Evolutionary conservation across 2,888 invertebrate species (phyloP).

Genomic region (Resseliella maxima): DNA sequence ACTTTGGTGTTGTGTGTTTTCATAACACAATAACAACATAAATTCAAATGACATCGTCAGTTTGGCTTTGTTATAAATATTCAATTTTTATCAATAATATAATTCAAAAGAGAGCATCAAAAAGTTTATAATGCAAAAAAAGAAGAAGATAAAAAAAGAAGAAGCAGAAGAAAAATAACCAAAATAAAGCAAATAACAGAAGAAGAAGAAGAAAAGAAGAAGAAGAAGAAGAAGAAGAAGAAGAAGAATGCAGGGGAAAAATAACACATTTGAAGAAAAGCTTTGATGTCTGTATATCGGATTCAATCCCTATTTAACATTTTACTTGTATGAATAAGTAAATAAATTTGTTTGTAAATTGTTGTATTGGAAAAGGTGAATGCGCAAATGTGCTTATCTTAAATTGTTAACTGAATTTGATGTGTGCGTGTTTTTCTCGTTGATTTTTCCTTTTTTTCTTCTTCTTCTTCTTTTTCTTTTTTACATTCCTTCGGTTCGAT

Average conservation of each 20-base stretch:
- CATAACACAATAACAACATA: background rate
- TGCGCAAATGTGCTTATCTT: background rate
- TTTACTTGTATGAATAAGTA: slow-evolving; percentile 43
- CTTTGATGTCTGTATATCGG: background rate
- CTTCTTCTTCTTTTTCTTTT: background rate
- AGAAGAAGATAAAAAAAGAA: background rate
- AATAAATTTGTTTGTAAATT: slow-evolving; percentile 37
- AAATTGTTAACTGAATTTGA: slow-evolving; percentile 33
- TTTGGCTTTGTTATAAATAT: background rate
- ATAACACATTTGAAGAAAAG: background rate
- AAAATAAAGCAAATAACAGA: background rate
- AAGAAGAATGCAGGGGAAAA: background rate
- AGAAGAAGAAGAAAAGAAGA: background rate
- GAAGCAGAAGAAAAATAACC: background rate
- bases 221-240: background rate
- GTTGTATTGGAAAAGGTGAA: slow-evolving; percentile 36
- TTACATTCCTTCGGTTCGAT: background rate
- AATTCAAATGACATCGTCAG: background rate
- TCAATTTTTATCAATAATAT: slow-evolving; percentile 1
- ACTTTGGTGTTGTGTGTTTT: background rate
- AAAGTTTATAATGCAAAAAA: background rate
- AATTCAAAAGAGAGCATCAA: background rate
- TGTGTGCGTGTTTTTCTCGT: background rate
- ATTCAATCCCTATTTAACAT: slow-evolving; percentile 7
- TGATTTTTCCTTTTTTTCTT: background rate